These are phyloP conservation scores for Trichomalopsis sarcophagae DNA, from an alignment of 1,140 invertebrate species.

Conservation along the genomic window DNA sequence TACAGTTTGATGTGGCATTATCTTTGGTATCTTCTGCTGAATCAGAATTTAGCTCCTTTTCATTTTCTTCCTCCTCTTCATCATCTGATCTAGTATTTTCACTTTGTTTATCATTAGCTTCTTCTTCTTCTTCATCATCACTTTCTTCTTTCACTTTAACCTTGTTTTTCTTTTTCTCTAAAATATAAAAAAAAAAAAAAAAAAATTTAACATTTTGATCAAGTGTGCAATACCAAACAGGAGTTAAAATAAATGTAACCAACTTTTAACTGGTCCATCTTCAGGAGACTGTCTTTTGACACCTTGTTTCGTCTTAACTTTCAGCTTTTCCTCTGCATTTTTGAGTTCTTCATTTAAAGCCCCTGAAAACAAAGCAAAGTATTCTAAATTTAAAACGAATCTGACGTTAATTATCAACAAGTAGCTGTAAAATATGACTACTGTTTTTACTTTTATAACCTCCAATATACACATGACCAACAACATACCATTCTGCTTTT, in stretches of 20 bases:
- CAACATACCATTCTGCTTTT: slow-evolving; percentile 64
- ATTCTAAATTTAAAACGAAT: neutral
- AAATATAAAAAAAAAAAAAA: slow-evolving; percentile 28
- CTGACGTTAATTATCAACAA: neutral
- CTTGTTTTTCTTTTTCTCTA: slow-evolving; percentile 44
- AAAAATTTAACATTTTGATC: slow-evolving; percentile 36
- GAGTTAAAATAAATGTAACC: neutral
- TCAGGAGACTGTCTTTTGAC: neutral
- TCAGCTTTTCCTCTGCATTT: neutral
- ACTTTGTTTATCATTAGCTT: neutral
- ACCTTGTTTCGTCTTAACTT: slow-evolving; percentile 17
- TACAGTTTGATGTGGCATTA: slow-evolving; percentile 3
- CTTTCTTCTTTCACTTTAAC: slow-evolving; percentile 37
- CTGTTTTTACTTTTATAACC: slow-evolving; percentile 47
- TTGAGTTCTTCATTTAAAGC: neutral
- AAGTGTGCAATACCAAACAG: neutral
- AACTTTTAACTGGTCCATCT: slow-evolving; percentile 30
- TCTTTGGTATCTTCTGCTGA: neutral
- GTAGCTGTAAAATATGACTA: neutral
- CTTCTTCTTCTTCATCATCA: slow-evolving; percentile 6
- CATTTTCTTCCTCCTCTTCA: slow-evolving; percentile 28
- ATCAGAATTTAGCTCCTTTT: slow-evolving; percentile 34
- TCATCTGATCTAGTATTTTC: slow-evolving; percentile 14
- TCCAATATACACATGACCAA: neutral
- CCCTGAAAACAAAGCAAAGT: neutral